Conservation (phyloP, 2,888 invertebrate genomes). For the Leptopilina drosophilae region DNA sequence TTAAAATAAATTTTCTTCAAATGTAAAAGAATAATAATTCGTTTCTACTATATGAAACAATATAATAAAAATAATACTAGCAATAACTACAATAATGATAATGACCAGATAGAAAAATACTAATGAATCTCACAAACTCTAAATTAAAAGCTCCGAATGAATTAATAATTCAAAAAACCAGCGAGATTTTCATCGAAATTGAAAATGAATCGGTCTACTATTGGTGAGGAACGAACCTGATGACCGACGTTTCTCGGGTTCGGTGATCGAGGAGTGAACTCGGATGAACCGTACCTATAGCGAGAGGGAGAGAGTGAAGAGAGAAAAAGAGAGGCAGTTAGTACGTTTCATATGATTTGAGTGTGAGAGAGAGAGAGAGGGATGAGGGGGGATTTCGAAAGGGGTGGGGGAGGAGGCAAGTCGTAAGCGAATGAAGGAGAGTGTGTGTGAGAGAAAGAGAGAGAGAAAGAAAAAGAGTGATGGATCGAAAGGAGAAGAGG, state of each 20-base stretch:
- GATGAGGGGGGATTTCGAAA: constrained; percentile 32
- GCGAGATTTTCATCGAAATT: constrained; percentile 1
- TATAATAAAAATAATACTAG: too few species aligned
- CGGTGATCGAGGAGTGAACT: constrained; percentile 74
- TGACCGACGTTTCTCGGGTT: constrained; percentile 63
- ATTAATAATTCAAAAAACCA: not conserved
- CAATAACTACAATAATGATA: too few species aligned
- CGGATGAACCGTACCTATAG: constrained; percentile 71
- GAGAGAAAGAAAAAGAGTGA: constrained; percentile 22
- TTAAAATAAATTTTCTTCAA: too few species aligned
- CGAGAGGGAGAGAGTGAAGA: constrained; percentile 47
- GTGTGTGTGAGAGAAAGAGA: constrained; percentile 21
- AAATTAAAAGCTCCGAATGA: too few species aligned
- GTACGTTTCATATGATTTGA: constrained; percentile 14
- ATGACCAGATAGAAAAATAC: too few species aligned
- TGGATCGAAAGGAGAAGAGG: constrained; percentile 54
- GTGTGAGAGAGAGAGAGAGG: constrained; percentile 6
- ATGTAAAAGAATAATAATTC: too few species aligned
- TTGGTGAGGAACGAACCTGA: constrained; percentile 36
- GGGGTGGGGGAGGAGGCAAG: constrained; percentile 40
- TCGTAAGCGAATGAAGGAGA: constrained; percentile 40
- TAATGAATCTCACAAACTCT: too few species aligned
- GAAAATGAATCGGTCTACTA: constrained; percentile 25
- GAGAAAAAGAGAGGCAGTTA: constrained; percentile 40
- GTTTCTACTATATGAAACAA: too few species aligned